Conservation (phyloP, 2,888 invertebrate species). For the Catocala nupta region DNA sequence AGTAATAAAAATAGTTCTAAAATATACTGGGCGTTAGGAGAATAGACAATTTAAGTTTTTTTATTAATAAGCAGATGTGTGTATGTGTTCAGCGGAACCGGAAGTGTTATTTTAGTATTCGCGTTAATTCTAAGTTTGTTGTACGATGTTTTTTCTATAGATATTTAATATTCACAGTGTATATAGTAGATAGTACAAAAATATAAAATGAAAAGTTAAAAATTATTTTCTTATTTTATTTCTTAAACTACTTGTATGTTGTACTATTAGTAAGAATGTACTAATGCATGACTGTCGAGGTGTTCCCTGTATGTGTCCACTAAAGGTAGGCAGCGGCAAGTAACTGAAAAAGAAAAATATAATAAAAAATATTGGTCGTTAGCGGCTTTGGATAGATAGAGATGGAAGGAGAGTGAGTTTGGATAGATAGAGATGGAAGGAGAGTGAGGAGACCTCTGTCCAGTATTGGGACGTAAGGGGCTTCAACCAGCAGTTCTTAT, state of each 20-base stretch:
- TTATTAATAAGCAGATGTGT: constrained; percentile 42
- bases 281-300: constrained; percentile 41
- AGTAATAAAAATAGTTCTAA: constrained; percentile 23
- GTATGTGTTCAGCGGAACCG: constrained; percentile 50
- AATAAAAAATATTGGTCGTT: too few species aligned
- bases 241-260: constrained; percentile 24
- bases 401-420: not conserved
- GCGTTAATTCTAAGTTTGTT: constrained; percentile 77
- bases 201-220: constrained; percentile 81
- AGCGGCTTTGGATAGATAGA: not conserved
- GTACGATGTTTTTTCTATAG: constrained; percentile 77
- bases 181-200: constrained; percentile 87
- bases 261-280: constrained; percentile 15
- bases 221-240: constrained; percentile 56
- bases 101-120: constrained; percentile 64
- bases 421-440: not conserved
- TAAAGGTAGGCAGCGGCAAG: constrained; percentile 71
- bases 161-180: constrained; percentile 83
- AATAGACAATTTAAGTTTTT: constrained; percentile 40
- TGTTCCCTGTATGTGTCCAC: constrained; percentile 69
- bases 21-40: constrained; percentile 28
- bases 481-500: too few species aligned
- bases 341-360: constrained; percentile 59
- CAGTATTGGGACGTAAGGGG: too few species aligned
- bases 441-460: not conserved